Evolutionary conservation across 2,888 invertebrate genomes (phyloP), one percentile per base, ranked within the genome.

Genomic region (Oxystoma pomonae): DNA sequence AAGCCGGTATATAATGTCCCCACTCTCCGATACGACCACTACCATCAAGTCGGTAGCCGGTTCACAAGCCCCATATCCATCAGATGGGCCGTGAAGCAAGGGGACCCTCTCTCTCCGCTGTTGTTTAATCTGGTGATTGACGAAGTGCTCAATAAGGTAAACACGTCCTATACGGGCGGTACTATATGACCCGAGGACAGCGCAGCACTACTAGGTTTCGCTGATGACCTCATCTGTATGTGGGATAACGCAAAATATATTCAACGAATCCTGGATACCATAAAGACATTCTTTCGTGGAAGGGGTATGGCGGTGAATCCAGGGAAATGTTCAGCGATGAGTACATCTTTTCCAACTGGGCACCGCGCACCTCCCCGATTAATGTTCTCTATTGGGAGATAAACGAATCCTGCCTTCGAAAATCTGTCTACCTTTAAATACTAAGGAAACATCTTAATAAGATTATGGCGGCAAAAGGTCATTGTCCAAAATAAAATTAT

Each of bases 91-190:
- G 79, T 79, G n/a, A 59, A 53, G 19, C 62, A 59, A 49, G 58
- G 62, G 21, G 78, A 79, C 64, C 78, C 78, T 0, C 63, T 80
- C 12, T 76, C 76, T 19, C 72, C 73, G 0, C 2, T 73, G 0
- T 60, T 73, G 0, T 74, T 74, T 20, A 73, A 73, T 35, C 9
- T 73, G 3, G 69, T 75, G 0, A 57, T 75, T n/a, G 74, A 74
- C 55, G 73, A 74, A 55, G 61, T 74, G 7, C 49, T 72, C 1
- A 16, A 22, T 18, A 50, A 49, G 18, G n/a, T 58, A 7, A 58
- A 53, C 20, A 5, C 16, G 5, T 3, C 53, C 2, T 60, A 16
- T n/a, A 50, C 18, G 3, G 55, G 55, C 7, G 60, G 53, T 19
- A 53, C 53, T 19, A 5, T 53, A 16, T 16, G 19, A 3, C 17